Base-by-base conservation (phyloP, 2,797 vertebrate species). In the Saxicola maurus region DNA sequence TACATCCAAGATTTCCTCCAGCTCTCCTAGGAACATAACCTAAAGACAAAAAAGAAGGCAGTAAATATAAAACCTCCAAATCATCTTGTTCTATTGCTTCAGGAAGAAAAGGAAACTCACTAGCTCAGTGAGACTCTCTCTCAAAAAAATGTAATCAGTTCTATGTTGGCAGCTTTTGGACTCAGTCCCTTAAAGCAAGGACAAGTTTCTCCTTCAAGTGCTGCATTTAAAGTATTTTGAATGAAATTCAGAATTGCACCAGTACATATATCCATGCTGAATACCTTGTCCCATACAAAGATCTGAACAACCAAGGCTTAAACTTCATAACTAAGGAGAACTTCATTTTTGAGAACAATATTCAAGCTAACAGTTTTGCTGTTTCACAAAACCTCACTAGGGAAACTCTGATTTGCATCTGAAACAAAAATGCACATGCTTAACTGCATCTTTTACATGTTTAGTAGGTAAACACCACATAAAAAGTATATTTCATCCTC, bases 1-100 rank as follows among this genome's bases (percentile, higher is more conserved):
- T 95, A 99, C 99, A 93, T 99, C 99, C 98, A 99, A 96, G 95
- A 99, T 99, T 96, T 99, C 99, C 96, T 99, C 99, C 94, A 99
- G 96, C 97, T 99, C 99, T 53, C 99, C 99, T 81, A 99, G 97
- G 96, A 98, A 99, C 99, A 99, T 99, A 95, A 99, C 99, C 99
- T 99, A 88, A 90, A 81, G 84, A 82, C 40, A 86, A 82, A 24
- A 62, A 93, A 45, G 8, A 82, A 72, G 88, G 21, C 18, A 72
- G 5, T 78, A 52, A 86, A 45, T 37, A 81, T 9, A 81, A 83
- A 89, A 51, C 2, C 30, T 74, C 28, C 30, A 62, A 59, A 93
- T 65, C 12, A 68, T 30, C 61, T 59, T 42, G 1, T 45, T 81
- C 53, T 21, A 53, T 20, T 55, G 28, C 42, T 86, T 60, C n/a